Evolutionary conservation across 2,888 invertebrate species (phyloP), one percentile per base, ranked within the genome.

Genomic region (Nomada hirtipes): DNA sequence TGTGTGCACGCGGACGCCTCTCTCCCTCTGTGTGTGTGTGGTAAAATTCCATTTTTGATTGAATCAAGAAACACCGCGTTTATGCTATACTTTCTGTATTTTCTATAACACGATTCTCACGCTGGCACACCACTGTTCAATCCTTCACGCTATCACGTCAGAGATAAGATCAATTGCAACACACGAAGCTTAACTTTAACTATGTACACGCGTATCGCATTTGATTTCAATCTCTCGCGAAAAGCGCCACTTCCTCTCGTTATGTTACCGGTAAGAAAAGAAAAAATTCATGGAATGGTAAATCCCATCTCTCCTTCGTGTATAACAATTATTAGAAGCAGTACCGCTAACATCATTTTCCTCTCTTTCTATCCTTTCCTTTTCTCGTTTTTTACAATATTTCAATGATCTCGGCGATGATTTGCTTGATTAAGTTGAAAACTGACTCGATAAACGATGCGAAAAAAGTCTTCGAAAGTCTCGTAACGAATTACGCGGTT

Each of bases 161-260:
- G 50, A 86, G 82, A 84, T 86, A 87, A 83, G 82, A 79, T 85
- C 85, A 84, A 87, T 83, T 83, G 81, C 79, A 79, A 85, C 73
- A 76, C 83, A 86, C 86, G 83, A 86, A 81, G 74, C 86, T 87
- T 84, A 86, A 83, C 73, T 63, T 81, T 84, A 82, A 88, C 82
- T 88, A 88, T 88, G 68, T 88, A 88, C 88, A 88, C 86, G 86
- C 83, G 84, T 80, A 76, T 84, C 75, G 79, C 86, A 84, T 79
- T 86, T 82, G 84, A 88, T 86, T 85, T 79, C 72, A 77, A 76
- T 75, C 71, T 70, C 55, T 70, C 64, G 20, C 57, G 47, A 57
- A 59, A 76, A 61, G 42, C 76, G 63, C 76, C 72, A 52, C 68
- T 68, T 53, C 68, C 44, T 61, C 47, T 71, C 76, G 26, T 86